Evolutionary conservation across 2,113 vertebrate species (phyloP), one percentile per base, ranked within the genome.

Genomic region (Ancistrus triradiatus): DNA sequence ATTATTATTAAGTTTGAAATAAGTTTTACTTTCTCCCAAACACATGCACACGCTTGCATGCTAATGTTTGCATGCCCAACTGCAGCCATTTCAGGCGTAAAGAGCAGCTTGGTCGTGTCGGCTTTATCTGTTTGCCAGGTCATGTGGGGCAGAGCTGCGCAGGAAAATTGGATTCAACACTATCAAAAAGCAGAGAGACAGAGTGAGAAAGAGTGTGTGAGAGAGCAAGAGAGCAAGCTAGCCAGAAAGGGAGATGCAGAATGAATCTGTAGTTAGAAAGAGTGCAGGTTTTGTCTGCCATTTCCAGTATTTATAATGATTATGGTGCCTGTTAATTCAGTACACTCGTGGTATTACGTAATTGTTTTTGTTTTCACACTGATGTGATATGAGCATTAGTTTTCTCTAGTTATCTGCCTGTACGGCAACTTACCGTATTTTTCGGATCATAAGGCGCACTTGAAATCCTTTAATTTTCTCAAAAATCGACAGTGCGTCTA

Each of bases 71-170:
- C 44, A 38, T 38, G 48, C 59, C 49, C 67, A 65, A 56, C 63
- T 81, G 77, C 74, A 75, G 76, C 79, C 77, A 72, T 75, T 70
- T 76, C 53, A 63, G 66, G 66, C 78, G 74, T 73, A 78, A 82
- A 79, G 57, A 80, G 77, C 57, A 66, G 68, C 78, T 80, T 79
- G 77, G 81, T 84, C 78, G 77, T 73, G 44, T 77, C 47, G 31
- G 74, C 70, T 80, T 85, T 85, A 87, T 88, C 80, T 81, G 74
- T 79, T 86, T 82, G 82, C 82, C 77, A 80, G 78, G 69, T 78
- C 74, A 77, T 75, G 76, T 71, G 74, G 76, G 66, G 70, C 60
- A 79, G 67, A 74, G 72, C 76, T 78, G 74, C 70, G 43, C 37
- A 68, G 65, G 80, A 72, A 84, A 85, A 87, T 84, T 86, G 81